These are phyloP conservation scores for Urechis unicinctus DNA, from an alignment of 2,888 invertebrate genomes.

Conservation along the genomic window DNA sequence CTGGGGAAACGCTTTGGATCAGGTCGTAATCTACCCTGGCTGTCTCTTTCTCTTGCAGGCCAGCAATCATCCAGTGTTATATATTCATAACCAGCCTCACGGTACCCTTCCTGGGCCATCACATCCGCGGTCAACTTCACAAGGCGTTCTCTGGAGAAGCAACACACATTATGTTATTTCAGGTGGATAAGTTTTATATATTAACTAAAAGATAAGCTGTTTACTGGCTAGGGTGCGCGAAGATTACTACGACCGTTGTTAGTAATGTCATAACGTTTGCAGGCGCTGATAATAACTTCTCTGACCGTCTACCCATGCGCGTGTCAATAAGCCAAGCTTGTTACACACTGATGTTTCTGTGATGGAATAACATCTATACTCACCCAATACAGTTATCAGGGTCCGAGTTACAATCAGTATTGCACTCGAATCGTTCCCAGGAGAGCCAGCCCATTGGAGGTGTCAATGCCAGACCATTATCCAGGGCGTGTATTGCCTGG, in stretches of 20 bases:
- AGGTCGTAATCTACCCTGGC: constrained; percentile 15
- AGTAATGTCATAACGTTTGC: too few species aligned
- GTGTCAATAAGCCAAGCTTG: too few species aligned
- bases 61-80: constrained; percentile 71
- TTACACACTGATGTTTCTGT: too few species aligned
- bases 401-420: constrained; percentile 33
- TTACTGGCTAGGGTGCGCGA: too few species aligned
- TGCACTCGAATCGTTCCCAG: constrained; percentile 43
- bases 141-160: constrained; percentile 26
- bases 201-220: too few species aligned
- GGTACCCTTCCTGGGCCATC: constrained; percentile 49
- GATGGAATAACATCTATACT: background rate
- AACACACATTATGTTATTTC: background rate
- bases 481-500: too few species aligned
- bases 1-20: constrained; percentile 20
- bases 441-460: constrained; percentile 48
- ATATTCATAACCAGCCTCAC: constrained; percentile 28
- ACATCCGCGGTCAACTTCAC: constrained; percentile 56
- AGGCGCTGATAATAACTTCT: too few species aligned
- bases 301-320: too few species aligned
- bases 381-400: constrained; percentile 44
- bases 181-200: too few species aligned
- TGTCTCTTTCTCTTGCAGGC: constrained; percentile 31
- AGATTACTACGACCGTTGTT: too few species aligned
- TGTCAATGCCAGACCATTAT: constrained; percentile 42